A percentile compares a stretch with the other conserved stretches of the same genome.
phyloP scores from a whole-genome alignment of 1,140 invertebrate genomes.

The Papilio helenus region DNA sequence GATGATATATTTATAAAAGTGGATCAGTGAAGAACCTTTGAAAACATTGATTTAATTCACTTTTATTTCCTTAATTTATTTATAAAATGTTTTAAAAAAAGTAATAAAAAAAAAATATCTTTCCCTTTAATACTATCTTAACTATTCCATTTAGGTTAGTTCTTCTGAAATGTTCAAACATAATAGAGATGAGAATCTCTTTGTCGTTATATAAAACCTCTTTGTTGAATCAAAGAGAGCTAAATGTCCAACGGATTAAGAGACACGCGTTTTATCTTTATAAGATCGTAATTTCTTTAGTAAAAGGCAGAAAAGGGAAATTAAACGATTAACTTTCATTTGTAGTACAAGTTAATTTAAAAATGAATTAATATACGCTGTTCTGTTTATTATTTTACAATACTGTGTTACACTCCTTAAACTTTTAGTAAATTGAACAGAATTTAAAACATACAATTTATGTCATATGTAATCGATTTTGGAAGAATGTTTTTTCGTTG shows the following conservation, averaged over 20 bases:
- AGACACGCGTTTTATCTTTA: neutral
- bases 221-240: slow-evolving; percentile 16
- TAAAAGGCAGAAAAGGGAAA: neutral
- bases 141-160: neutral
- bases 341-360: neutral
- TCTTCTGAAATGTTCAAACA: neutral
- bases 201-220: slow-evolving; percentile 17
- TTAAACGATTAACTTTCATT: neutral
- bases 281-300: neutral
- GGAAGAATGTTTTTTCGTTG: too few species aligned
- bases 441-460: neutral
- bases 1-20: too few species aligned
- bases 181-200: slow-evolving; percentile 15
- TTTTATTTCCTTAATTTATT: neutral
- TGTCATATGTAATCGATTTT: too few species aligned
- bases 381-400: neutral
- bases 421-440: neutral
- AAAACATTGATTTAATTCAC: too few species aligned
- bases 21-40: too few species aligned
- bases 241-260: slow-evolving; percentile 7
- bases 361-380: neutral
- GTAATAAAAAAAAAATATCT: neutral
- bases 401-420: neutral
- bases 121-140: neutral
- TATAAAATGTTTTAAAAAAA: neutral